phyloP scores from a whole-genome alignment of 1,140 invertebrate genomes.

The Papilio aristodemus region DNA sequence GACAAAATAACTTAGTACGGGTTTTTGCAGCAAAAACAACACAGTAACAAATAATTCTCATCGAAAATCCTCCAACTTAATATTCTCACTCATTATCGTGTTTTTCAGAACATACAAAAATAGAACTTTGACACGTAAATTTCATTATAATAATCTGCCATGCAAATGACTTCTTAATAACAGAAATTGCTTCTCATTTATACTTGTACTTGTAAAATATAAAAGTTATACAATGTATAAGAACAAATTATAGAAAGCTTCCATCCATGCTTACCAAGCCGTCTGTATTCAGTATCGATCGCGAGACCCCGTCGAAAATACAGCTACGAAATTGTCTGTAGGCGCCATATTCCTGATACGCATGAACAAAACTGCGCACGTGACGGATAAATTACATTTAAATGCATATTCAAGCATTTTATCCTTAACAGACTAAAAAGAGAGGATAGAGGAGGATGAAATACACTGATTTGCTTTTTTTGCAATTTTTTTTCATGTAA shows the following conservation, averaged over 20 bases:
- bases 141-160: neutral
- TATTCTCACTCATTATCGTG: conserved; percentile 6
- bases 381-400: conserved; percentile 3
- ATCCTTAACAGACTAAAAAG: neutral
- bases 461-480: neutral
- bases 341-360: conserved; percentile 10
- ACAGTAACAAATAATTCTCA: neutral
- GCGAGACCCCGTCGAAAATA: conserved; percentile 24
- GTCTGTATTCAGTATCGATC: conserved; percentile 26
- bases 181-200: no score
- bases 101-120: neutral
- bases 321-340: conserved; percentile 27
- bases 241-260: no score
- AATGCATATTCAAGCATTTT: neutral
- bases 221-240: no score
- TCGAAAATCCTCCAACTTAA: neutral
- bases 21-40: neutral
- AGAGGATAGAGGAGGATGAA: neutral
- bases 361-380: neutral
- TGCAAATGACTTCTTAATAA: no score
- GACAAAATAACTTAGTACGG: neutral
- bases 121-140: neutral
- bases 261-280: conserved; percentile 4
- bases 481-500: neutral
- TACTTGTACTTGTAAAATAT: no score